Evolutionary conservation across 2,888 invertebrate genomes (phyloP).

Genomic region (Diarsia brunnea): DNA sequence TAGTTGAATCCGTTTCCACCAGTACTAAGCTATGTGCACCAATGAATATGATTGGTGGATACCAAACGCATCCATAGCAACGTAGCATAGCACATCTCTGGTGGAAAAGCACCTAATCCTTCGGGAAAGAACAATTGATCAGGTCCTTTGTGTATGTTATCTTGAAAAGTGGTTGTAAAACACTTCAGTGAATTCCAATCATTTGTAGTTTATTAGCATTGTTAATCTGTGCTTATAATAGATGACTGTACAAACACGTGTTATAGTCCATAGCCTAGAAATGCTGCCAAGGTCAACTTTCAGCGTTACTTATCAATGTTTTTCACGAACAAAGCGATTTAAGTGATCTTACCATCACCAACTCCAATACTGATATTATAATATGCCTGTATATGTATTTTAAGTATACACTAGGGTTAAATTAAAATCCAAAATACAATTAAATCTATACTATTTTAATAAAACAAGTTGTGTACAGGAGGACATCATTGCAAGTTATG

Average conservation of each 20-base stretch:
- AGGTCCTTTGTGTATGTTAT: not conserved
- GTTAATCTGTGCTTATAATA: not conserved
- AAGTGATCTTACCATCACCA: not conserved
- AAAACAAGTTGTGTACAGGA: too few relatives aligned
- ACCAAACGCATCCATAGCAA: too few relatives aligned
- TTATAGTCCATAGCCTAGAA: not conserved
- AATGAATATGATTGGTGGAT: too few relatives aligned
- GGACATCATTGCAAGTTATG: too few relatives aligned
- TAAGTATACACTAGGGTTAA: too few relatives aligned
- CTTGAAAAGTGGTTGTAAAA: constrained; percentile 4
- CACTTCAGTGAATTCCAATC: constrained; percentile 18
- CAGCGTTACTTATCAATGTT: not conserved
- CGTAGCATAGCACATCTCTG: too few relatives aligned
- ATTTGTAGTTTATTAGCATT: constrained; percentile 15
- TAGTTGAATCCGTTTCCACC: too few relatives aligned
- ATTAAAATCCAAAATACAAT: too few relatives aligned
- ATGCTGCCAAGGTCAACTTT: not conserved
- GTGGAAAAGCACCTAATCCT: too few relatives aligned
- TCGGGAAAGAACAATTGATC: not conserved
- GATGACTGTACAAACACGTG: not conserved
- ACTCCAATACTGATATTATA: not conserved
- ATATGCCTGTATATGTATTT: too few relatives aligned
- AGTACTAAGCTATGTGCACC: too few relatives aligned
- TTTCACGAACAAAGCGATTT: not conserved
- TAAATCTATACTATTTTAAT: too few relatives aligned